Conservation (phyloP, 2,797 vertebrate genomes). For the Channallabes apus region DNA sequence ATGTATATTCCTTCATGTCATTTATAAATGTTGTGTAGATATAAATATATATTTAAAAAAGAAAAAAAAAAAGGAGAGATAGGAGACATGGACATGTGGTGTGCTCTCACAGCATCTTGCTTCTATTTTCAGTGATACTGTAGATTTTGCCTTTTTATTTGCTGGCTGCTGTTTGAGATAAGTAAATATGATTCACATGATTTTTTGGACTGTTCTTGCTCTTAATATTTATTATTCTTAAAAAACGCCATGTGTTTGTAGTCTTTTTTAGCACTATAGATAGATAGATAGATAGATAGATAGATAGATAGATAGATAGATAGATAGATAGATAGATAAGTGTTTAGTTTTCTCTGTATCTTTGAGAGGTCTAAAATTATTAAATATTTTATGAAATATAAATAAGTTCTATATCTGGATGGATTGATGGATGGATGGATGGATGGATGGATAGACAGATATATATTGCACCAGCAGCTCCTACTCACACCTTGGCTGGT, state of each 20-base stretch:
- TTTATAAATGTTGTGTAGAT: background rate
- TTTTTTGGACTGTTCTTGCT: background rate
- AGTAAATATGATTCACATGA: background rate
- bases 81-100: background rate
- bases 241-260: too few species aligned
- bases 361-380: conserved; percentile 5
- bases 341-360: background rate
- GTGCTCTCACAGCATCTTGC: conserved; percentile 2
- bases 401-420: background rate
- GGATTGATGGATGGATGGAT: too few species aligned
- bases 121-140: conserved; percentile 14
- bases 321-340: background rate
- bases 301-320: too few species aligned
- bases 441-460: too few species aligned
- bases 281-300: background rate
- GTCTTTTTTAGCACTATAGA: too few species aligned
- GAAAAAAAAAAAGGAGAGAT: background rate
- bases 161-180: conserved; percentile 3
- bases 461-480: conserved; percentile 26
- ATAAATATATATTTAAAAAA: too few species aligned
- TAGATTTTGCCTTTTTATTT: background rate
- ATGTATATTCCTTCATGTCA: conserved; percentile 3
- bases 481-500: conserved; percentile 40
- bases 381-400: background rate
- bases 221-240: background rate